These are phyloP conservation scores for Watsonalla cultraria DNA, from an alignment of 2,888 invertebrate genomes.

Conservation along the genomic window DNA sequence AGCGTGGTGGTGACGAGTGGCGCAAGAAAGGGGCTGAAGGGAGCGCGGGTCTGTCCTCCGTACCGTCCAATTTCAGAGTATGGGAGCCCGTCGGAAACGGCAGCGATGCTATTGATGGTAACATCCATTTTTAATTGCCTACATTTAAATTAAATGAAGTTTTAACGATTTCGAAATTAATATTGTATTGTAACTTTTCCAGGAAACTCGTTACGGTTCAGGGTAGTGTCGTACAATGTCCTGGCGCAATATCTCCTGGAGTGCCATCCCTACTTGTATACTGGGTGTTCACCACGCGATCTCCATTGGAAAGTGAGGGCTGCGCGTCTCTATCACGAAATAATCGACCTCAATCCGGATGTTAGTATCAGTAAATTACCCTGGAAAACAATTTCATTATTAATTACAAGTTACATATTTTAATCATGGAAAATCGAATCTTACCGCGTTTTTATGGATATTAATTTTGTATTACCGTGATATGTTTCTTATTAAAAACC, in stretches of 20 bases:
- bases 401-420: too few relatives aligned
- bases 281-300: slow-evolving; percentile 71
- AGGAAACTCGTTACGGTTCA: slow-evolving; percentile 76
- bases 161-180: too few relatives aligned
- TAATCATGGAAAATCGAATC: too few relatives aligned
- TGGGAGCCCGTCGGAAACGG: slow-evolving; percentile 49
- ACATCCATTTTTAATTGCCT: too few relatives aligned
- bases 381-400: too few relatives aligned
- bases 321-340: slow-evolving; percentile 64
- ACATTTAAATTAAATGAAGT: too few relatives aligned
- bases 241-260: slow-evolving; percentile 90
- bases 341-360: slow-evolving; percentile 67
- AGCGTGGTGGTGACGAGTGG: slow-evolving; percentile 9
- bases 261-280: slow-evolving; percentile 86
- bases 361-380: slow-evolving; percentile 35
- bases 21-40: not conserved
- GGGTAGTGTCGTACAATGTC: slow-evolving; percentile 91
- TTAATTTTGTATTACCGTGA: too few relatives aligned
- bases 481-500: not conserved
- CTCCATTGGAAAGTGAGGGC: slow-evolving; percentile 86
- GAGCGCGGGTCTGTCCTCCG: not conserved
- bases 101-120: slow-evolving; percentile 30
- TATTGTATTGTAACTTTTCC: slow-evolving; percentile 15
- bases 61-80: slow-evolving; percentile 47
- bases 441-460: too few relatives aligned